Evolutionary conservation across 1,140 invertebrate species (phyloP).

Genomic region (Drosophila bocki): DNA sequence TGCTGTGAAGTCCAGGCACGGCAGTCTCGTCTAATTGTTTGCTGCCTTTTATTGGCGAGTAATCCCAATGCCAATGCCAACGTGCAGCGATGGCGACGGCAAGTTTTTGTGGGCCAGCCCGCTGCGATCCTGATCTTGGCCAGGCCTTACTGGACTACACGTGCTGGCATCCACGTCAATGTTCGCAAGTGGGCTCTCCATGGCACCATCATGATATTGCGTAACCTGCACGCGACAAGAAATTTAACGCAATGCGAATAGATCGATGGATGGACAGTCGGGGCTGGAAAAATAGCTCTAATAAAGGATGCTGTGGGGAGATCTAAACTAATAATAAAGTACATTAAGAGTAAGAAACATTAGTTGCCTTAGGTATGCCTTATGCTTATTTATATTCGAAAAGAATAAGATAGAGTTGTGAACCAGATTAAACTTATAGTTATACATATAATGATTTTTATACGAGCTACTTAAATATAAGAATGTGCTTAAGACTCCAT

Average conservation of each 20-base stretch:
- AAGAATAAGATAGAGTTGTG: neutral
- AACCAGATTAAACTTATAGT: neutral
- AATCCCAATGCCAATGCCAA: slow-evolving; percentile 52
- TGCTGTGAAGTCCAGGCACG: slow-evolving; percentile 27
- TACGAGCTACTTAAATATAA: neutral
- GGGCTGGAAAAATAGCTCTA: neutral
- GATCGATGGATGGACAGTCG: slow-evolving; percentile 11
- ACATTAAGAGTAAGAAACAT: neutral
- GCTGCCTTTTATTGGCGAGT: slow-evolving; percentile 72
- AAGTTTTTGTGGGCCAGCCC: slow-evolving; percentile 56
- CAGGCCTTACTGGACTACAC: slow-evolving; percentile 55
- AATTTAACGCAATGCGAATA: slow-evolving; percentile 60
- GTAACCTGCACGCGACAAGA: slow-evolving; percentile 76
- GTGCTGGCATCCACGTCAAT: slow-evolving; percentile 65
- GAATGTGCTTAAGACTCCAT: neutral
- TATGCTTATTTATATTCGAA: neutral
- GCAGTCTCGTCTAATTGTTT: slow-evolving; percentile 74
- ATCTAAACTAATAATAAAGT: neutral
- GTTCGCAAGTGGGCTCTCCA: slow-evolving; percentile 11
- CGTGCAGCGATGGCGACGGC: slow-evolving; percentile 56
- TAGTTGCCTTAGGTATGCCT: neutral
- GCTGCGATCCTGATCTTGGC: slow-evolving; percentile 40
- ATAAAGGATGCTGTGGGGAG: neutral
- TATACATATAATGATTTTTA: neutral
- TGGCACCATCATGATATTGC: slow-evolving; percentile 64